Percentiles rank a stretch among this genome's conserved stretches.
Conservation (phyloP, 2,888 invertebrate species). For the Myopa tessellatipennis region DNA sequence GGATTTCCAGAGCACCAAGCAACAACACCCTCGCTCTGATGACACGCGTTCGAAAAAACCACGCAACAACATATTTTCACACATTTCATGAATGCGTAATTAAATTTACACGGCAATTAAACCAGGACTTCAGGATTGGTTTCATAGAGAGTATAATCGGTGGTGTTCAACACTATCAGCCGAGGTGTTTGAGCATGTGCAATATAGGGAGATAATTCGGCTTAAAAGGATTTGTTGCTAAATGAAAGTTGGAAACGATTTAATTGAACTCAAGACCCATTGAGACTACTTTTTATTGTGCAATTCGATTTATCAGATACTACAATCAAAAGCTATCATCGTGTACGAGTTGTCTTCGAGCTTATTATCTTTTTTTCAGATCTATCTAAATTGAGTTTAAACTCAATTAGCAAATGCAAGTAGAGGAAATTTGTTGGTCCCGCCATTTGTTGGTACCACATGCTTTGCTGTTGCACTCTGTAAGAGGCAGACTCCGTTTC, state of each 20-base stretch:
- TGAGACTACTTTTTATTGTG: neutral
- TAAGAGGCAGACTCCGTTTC: neutral
- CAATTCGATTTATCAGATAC: neutral
- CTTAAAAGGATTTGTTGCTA: conserved; percentile 24
- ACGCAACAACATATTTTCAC: conserved; percentile 37
- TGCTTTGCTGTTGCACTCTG: neutral
- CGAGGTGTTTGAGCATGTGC: conserved; percentile 27
- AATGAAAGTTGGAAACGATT: neutral
- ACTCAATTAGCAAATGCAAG: conserved; percentile 65
- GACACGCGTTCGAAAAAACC: conserved; percentile 24
- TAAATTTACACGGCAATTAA: conserved; percentile 69
- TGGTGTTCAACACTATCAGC: neutral
- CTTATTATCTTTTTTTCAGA: neutral
- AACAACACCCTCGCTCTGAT: conserved; percentile 9
- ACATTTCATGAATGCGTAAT: conserved; percentile 56
- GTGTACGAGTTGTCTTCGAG: neutral
- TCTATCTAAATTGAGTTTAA: conserved; percentile 67
- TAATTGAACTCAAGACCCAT: neutral
- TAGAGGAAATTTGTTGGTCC: neutral
- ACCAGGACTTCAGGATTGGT: conserved; percentile 46
- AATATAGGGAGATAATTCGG: conserved; percentile 34
- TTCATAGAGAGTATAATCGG: conserved; percentile 31
- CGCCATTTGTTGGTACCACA: neutral
- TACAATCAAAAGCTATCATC: neutral
- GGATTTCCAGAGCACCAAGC: conserved; percentile 39